Base-by-base conservation (phyloP, 2,888 invertebrate species). In the Epiblema foenella region DNA sequence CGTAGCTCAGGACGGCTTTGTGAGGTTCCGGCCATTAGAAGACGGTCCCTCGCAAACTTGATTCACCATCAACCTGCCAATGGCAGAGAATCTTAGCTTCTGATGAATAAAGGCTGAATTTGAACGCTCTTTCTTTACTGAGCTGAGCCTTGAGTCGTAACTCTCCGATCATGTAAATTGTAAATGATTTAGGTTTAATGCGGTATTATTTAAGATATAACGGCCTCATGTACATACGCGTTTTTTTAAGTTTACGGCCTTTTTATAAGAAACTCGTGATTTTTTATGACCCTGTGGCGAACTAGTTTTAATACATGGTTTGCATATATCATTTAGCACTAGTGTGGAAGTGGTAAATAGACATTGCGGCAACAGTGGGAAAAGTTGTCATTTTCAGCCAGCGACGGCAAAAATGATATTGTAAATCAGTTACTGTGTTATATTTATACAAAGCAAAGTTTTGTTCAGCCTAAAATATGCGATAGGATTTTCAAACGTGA, bases 1-100 rank as follows among this genome's bases (percentile, higher is more conserved):
- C 75, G 97, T 98, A n/a, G 97, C 97, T 74, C 98, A 98, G 83
- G 97, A 98, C 83, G 98, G 98, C 7, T 97, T 98, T 87, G 96
- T 98, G 15, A 94, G 98, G 77, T 98, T 98, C 90, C 94, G 97
- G 74, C 96, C 96, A 17, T 91, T 97, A 77, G 96, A 95, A 79
- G 94, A 94, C 75, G 88, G 88, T 0, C 86, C 91, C 46, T 88
- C 91, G 80, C 91, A 91, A 82, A 93, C 93, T 77, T 91, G 94
- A 94, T 93, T 90, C 77, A 87, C 88, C 74, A 86, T 91, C 58
- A 84, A 81, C 78, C 91, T 92, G 89, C 85, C 89, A 69, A 75
- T 86, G 91, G 82, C 90, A 87, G 91, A 91, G 78, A 78, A 84
- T 67, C 83, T 91, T 78, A 88, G 85, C 83, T 92, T 91, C 83